phyloP scores from a whole-genome alignment of 2,113 vertebrate genomes.

The Ochotona curzoniae region DNA sequence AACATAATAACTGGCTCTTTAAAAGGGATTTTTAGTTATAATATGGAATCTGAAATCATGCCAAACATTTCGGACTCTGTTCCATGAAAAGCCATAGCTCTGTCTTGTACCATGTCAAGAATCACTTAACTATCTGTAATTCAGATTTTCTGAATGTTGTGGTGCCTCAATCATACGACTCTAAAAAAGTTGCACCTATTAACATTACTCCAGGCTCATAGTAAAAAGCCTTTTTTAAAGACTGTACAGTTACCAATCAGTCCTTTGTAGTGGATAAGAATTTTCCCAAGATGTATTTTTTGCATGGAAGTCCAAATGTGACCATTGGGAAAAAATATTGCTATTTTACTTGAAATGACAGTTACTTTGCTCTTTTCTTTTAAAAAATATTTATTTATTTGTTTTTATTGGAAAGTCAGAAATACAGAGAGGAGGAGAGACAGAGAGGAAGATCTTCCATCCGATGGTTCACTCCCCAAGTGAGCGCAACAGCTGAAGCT shows the following conservation, averaged over 20 bases:
- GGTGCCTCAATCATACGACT: constrained; percentile 10
- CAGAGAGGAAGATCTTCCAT: too few species aligned
- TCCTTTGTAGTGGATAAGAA: neutral
- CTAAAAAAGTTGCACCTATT: constrained; percentile 1
- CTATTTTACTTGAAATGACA: neutral
- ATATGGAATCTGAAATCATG: constrained; percentile 30
- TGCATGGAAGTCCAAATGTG: constrained; percentile 42
- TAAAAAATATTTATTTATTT: too few species aligned
- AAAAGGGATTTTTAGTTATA: constrained; percentile 25
- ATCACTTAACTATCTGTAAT: neutral
- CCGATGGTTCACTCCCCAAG: too few species aligned
- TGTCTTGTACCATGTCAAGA: neutral
- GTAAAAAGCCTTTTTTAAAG: constrained; percentile 24
- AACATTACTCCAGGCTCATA: neutral
- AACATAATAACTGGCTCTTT: neutral
- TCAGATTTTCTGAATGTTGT: constrained; percentile 2
- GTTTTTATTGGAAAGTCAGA: too few species aligned
- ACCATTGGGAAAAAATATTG: neutral
- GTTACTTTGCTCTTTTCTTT: too few species aligned
- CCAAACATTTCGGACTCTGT: constrained; percentile 1
- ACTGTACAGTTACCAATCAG: neutral
- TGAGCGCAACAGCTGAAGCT: too few species aligned
- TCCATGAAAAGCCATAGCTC: constrained; percentile 17
- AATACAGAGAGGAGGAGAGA: too few species aligned
- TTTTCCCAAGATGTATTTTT: constrained; percentile 7